phyloP scores from a whole-genome alignment of 2,113 vertebrate species.

The Misgurnus anguillicaudatus region DNA sequence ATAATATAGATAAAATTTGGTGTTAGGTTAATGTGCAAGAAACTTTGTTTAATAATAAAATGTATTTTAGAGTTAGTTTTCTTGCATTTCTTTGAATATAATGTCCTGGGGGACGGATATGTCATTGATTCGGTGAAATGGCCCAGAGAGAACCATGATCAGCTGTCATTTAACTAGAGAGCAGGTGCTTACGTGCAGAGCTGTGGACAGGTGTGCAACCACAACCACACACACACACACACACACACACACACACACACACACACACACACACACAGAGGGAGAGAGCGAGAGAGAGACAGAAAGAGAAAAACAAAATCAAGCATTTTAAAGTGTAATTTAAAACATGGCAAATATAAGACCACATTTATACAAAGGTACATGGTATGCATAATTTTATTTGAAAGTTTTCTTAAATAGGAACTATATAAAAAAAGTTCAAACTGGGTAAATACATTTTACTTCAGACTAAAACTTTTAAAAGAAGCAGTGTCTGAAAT shows the following conservation, averaged over 20 bases:
- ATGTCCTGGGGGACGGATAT: too few relatives aligned
- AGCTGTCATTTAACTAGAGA: slow-evolving; percentile 62
- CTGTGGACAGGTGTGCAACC: slow-evolving; percentile 63
- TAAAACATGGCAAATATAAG: slow-evolving; percentile 36
- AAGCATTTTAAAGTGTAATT: not conserved
- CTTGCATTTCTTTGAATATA: too few relatives aligned
- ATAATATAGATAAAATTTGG: too few relatives aligned
- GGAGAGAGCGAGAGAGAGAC: too few relatives aligned
- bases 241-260: not conserved
- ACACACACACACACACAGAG: too few relatives aligned
- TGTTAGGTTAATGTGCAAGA: too few relatives aligned
- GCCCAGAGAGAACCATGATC: slow-evolving; percentile 34
- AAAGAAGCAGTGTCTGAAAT: slow-evolving; percentile 53
- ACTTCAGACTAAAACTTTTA: slow-evolving; percentile 58
- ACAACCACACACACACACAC: not conserved
- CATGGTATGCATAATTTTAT: slow-evolving; percentile 54
- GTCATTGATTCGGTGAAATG: too few relatives aligned
- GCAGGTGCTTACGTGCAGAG: slow-evolving; percentile 42
- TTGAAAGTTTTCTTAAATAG: slow-evolving; percentile 71
- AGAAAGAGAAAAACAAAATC: not conserved
- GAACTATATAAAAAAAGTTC: slow-evolving; percentile 47
- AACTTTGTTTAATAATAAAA: too few relatives aligned
- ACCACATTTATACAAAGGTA: slow-evolving; percentile 57
- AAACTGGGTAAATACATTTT: slow-evolving; percentile 44
- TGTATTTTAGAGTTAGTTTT: too few relatives aligned